Evolutionary conservation across 2,113 vertebrate genomes (phyloP), one percentile per base, ranked within the genome.

Genomic region (Oriolus oriolus): DNA sequence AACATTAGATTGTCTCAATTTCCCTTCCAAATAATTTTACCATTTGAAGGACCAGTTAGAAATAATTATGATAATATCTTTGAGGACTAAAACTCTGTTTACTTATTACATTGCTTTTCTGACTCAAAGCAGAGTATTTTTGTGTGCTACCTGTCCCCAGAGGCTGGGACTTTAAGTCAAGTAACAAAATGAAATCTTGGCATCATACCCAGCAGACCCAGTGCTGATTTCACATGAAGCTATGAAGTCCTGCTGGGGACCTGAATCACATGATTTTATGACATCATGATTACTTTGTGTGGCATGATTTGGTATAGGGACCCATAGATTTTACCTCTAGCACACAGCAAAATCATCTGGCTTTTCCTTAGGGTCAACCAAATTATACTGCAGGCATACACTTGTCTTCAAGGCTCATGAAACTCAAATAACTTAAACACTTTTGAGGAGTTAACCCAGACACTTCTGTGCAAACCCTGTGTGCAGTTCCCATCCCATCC

Each of bases 251-350:
- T 59, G 28, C 24, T 64, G 37, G 17, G 3, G 6, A 61, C 12
- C 2, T 31, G 9, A 7, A 54, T 27, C 1, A 0, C 33, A 39
- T 1, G 1, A 50, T 50, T 86, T 65, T 30, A 53, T 37, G 13
- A 16, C 7, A 37, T 19, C 1, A 4, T 39, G 9, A 53, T 53
- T 41, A 52, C 7, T 47, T 63, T 18, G 6, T 39, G 10, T 56
- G 16, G 18, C 14, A n/a, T 15, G 33, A 45, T 53, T 83, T 21
- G 26, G 6, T 49, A 71, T 1, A 10, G 15, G 6, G 1, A 54
- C 35, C 37, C 50, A 42, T 0, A 83, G 45, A 65, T 73, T 85
- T 83, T 53, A 66, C 31, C 18, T 59, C 30, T 53, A 80, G 47
- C 14, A 30, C 4, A 74, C 23, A 27, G 26, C 4, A 89, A 31